Percentiles rank a stretch among this genome's conserved stretches.
These are phyloP conservation scores for Rafetus swinhoei DNA, from an alignment of 2,113 vertebrate species.

Conservation along the genomic window DNA sequence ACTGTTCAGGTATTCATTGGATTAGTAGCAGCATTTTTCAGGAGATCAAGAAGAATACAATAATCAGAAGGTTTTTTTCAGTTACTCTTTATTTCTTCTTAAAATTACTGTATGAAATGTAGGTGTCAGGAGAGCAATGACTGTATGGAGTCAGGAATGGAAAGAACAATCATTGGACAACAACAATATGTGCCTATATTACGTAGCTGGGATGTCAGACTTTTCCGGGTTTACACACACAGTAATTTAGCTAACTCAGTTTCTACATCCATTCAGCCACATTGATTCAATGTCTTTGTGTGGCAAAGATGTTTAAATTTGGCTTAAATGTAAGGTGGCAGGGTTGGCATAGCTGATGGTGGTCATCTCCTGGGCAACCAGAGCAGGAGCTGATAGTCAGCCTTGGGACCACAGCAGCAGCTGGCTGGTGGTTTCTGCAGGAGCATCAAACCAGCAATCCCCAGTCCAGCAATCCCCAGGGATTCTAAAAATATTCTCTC, in stretches of 20 bases:
- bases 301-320: neutral
- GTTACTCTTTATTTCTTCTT: neutral
- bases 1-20: neutral
- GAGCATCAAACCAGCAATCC: too few species aligned
- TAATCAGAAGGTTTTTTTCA: neutral
- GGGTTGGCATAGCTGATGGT: too few species aligned
- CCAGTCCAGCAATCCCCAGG: too few species aligned
- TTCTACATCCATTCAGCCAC: neutral
- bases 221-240: neutral
- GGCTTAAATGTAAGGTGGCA: neutral
- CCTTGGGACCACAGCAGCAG: too few species aligned
- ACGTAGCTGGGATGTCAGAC: neutral
- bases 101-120: constrained; percentile 4
- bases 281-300: neutral
- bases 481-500: neutral
- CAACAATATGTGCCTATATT: neutral
- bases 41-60: neutral
- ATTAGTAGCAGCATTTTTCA: neutral
- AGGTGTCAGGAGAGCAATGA: neutral
- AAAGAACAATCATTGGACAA: neutral
- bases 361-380: too few species aligned
- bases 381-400: too few species aligned
- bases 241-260: neutral
- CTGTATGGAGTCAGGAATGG: neutral
- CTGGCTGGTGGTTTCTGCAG: too few species aligned